Base-by-base conservation (phyloP, 2,113 vertebrate genomes). In the Monopterus albus region DNA sequence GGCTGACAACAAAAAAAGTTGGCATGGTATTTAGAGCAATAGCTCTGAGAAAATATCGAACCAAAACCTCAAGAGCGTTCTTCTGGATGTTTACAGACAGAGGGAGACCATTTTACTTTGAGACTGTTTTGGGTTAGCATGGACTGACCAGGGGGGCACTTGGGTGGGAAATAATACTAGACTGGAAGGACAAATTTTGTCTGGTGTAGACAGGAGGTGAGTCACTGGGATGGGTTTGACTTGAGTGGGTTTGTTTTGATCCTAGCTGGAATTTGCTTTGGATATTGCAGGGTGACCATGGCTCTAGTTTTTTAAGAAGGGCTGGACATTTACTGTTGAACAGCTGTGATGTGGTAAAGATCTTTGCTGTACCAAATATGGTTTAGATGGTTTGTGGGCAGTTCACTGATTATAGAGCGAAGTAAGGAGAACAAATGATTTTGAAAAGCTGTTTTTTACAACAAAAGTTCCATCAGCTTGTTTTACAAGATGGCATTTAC, bases 301-400 rank as follows among this genome's bases (percentile, higher is more conserved):
- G 57, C 17, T 40, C 6, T 33, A 47, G n/a, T 51, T 82, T 47
- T 69, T 18, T 66, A 29, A 38, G 39, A 52, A 42, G 46, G 21
- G 18, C 25, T 18, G 49, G 45, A 55, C 36, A 36, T 33, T 77
- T 78, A 26, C 23, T 68, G 15, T 4, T 42, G 2, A 56, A 46
- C 78, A 82, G 75, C 62, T 84, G 69, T 23, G 67, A 72, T 49
- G 50, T 73, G 21, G 43, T 71, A 78, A 66, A 65, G 43, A 70
- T 26, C 35, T 43, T 29, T 70, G 57, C 38, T 26, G 39, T 5
- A 33, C 7, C 29, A 17, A 15, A 18, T 18, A 23, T 18, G 28
- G 38, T 29, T 20, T 15, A 25, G 21, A 25, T 21, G 36, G 45
- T 29, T 56, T 69, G 25, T 49, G 42, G 31, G 28, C 2, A 6